Conservation (phyloP, 2,113 vertebrate species). For the Pleuronectes platessa region DNA sequence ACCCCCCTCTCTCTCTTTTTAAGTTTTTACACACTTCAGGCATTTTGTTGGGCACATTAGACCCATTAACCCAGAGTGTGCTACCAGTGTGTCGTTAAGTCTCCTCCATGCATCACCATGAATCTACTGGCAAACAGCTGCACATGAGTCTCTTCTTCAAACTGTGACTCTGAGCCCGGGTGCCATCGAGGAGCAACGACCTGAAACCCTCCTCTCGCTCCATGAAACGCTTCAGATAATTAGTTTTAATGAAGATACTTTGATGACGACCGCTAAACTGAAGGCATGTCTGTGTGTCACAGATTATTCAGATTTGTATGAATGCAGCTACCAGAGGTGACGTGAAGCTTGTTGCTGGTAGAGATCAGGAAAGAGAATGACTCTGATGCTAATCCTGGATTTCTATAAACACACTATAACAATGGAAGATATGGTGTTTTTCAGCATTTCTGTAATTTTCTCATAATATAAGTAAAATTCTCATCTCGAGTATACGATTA, state of each 20-base stretch:
- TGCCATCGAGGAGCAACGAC: conserved; percentile 49
- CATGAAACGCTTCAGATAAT: conserved; percentile 19
- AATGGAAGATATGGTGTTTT: too few relatives aligned
- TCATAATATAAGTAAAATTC: too few relatives aligned
- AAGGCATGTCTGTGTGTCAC: not conserved
- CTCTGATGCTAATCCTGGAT: too few relatives aligned
- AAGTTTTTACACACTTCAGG: conserved; percentile 25
- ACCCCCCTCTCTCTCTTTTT: not conserved
- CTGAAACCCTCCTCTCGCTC: conserved; percentile 11
- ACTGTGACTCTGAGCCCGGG: conserved; percentile 18
- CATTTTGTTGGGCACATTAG: conserved; percentile 52
- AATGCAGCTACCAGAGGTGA: too few relatives aligned
- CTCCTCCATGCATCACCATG: conserved; percentile 59
- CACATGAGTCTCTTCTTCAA: conserved; percentile 44
- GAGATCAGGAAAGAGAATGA: too few relatives aligned
- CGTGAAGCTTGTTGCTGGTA: too few relatives aligned
- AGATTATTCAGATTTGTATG: not conserved
- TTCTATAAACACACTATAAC: too few relatives aligned
- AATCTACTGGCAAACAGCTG: conserved; percentile 55
- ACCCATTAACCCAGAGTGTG: conserved; percentile 22
- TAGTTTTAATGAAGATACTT: conserved; percentile 15
- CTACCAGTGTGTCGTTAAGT: conserved; percentile 37
- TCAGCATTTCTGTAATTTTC: too few relatives aligned
- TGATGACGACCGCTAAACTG: not conserved
- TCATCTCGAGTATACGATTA: too few relatives aligned